Percentiles rank a stretch among this genome's conserved stretches.
Evolutionary conservation across 2,113 vertebrate genomes (phyloP).

Genomic region (Amphilophus citrinellus): DNA sequence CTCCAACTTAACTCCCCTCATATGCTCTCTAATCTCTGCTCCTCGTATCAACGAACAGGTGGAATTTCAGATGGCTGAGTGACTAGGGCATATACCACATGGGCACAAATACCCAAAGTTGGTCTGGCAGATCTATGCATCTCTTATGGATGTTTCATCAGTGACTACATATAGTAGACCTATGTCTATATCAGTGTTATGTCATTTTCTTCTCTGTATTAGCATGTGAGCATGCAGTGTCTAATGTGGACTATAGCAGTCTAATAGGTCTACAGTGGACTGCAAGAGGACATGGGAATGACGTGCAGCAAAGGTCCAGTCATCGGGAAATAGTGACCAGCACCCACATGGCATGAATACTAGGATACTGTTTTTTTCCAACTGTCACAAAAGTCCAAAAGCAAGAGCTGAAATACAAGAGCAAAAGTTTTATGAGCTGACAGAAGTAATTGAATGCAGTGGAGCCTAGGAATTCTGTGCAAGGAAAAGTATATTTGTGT

Average conservation of each 20-base stretch:
- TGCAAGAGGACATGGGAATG: neutral
- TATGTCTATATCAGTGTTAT: neutral
- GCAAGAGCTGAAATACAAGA: neutral
- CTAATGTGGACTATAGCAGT: neutral
- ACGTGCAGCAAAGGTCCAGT: neutral
- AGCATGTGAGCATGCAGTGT: neutral
- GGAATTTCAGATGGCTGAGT: neutral
- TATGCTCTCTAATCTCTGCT: neutral
- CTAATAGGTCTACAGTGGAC: neutral
- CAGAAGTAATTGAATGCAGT: no score
- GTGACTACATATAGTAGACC: neutral
- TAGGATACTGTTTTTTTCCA: neutral
- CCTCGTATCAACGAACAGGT: neutral
- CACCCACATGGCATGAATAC: neutral
- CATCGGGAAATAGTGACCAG: neutral
- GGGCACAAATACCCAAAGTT: neutral
- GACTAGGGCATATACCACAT: neutral
- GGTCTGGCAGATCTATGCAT: neutral
- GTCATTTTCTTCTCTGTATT: neutral
- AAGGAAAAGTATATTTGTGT: neutral
- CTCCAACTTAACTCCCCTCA: neutral
- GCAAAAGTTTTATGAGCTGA: neutral
- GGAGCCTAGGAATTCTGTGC: neutral
- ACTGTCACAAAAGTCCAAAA: constrained; percentile 2
- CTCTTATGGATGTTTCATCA: neutral